These are phyloP conservation scores for Actias luna DNA, from an alignment of 2,888 invertebrate genomes.

Conservation along the genomic window DNA sequence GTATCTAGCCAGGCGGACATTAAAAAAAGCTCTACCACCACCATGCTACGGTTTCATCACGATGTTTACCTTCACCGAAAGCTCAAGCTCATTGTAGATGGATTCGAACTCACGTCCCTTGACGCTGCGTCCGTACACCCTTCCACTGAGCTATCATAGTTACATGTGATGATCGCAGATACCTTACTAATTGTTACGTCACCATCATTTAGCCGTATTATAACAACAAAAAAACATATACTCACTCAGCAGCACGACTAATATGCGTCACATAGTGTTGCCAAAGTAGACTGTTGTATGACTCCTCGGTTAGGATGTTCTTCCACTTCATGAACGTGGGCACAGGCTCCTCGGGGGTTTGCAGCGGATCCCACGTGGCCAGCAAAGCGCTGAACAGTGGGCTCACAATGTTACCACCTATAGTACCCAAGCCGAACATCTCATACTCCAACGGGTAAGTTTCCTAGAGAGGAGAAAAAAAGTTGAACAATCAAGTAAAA, in stretches of 20 bases:
- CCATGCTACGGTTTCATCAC: too few species aligned
- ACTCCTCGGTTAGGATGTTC: conserved; percentile 83
- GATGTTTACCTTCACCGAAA: too few species aligned
- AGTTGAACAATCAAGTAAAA: neutral
- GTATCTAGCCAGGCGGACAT: too few species aligned
- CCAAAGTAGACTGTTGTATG: conserved; percentile 93
- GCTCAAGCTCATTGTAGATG: too few species aligned
- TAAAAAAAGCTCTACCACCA: too few species aligned
- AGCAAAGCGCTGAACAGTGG: conserved; percentile 90
- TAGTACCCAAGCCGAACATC: conserved; percentile 90
- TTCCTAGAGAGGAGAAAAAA: conserved; percentile 43
- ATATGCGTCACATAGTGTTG: conserved; percentile 94
- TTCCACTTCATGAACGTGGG: conserved; percentile 87
- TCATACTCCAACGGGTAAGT: conserved; percentile 85
- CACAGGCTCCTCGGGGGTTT: conserved; percentile 84
- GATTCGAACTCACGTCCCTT: too few species aligned
- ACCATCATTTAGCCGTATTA: neutral
- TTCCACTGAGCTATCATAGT: too few species aligned
- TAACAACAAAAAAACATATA: conserved; percentile 33
- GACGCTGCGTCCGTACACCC: too few species aligned
- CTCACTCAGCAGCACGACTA: conserved; percentile 87
- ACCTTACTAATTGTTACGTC: too few species aligned
- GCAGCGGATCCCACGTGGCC: conserved; percentile 90
- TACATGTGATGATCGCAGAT: too few species aligned
- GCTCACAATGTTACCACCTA: conserved; percentile 92